phyloP scores from a whole-genome alignment of 2,797 vertebrate species.

The Cryptoblepharus egeriae region DNA sequence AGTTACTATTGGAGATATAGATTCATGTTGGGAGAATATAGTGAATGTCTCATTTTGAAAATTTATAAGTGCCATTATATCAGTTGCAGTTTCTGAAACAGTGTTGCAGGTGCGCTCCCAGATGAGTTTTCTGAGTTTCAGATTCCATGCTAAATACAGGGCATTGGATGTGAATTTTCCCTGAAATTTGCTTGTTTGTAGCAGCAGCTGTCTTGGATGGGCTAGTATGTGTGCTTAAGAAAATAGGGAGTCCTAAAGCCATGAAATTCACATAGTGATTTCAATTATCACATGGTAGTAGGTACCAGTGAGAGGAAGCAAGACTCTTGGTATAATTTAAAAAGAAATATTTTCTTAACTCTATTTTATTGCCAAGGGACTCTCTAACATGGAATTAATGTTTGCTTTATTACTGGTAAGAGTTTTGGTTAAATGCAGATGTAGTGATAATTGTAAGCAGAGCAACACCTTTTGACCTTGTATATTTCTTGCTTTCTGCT shows the following conservation, averaged over 20 bases:
- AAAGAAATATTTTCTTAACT: constrained; percentile 7
- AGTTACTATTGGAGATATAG: neutral
- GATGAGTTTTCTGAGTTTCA: neutral
- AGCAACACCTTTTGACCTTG: neutral
- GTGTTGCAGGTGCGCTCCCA: neutral
- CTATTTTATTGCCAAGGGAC: neutral
- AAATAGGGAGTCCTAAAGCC: neutral
- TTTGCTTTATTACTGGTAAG: neutral
- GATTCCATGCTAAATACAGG: neutral
- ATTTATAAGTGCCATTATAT: no score
- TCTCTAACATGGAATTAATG: neutral
- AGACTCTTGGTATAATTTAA: neutral
- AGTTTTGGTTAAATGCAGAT: neutral
- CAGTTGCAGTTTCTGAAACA: neutral
- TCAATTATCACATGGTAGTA: neutral
- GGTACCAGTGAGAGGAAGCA: neutral
- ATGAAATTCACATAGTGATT: neutral
- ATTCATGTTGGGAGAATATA: neutral
- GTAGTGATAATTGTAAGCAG: neutral
- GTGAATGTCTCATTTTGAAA: constrained; percentile 6
- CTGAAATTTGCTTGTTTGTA: neutral
- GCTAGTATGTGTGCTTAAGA: neutral
- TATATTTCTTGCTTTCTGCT: neutral
- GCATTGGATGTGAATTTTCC: neutral
- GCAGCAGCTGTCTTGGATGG: neutral